phyloP scores from a whole-genome alignment of 2,113 vertebrate species.

The Myrmophylax atrothorax region DNA sequence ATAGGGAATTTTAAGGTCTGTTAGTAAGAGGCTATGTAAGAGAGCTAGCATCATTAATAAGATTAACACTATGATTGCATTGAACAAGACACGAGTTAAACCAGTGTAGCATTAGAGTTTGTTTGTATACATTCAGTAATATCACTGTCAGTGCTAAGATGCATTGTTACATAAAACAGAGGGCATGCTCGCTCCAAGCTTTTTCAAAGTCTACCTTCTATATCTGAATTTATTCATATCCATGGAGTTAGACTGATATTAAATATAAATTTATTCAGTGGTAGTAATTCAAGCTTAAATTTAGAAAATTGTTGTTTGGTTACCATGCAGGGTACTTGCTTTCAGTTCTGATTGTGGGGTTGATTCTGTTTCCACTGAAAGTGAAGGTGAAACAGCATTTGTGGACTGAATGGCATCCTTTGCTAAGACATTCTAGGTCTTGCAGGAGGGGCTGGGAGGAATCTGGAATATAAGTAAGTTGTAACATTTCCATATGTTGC shows the following conservation, averaged over 20 bases:
- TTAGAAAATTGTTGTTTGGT: not conserved
- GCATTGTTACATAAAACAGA: not conserved
- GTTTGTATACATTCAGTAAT: not conserved
- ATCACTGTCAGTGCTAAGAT: not conserved
- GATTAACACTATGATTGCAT: not conserved
- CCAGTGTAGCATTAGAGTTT: not conserved
- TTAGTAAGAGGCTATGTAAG: not conserved
- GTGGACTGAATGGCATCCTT: not conserved
- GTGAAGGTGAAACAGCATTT: not conserved
- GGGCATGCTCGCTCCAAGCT: not conserved
- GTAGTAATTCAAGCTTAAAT: not conserved
- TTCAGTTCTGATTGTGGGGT: not conserved
- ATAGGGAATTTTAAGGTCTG: not conserved
- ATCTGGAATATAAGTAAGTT: not conserved
- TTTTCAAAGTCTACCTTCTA: not conserved
- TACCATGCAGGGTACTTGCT: not conserved
- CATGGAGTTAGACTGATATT: not conserved
- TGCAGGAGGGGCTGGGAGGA: not conserved
- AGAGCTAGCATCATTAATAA: not conserved
- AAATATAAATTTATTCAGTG: not conserved
- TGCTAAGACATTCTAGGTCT: not conserved
- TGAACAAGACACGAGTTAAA: not conserved
- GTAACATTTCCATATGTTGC: not conserved
- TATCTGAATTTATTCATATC: not conserved
- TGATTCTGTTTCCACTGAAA: not conserved